Percentiles rank a stretch among this genome's conserved stretches.
Conservation (phyloP, 2,113 vertebrate species). For the Cairina moschata region DNA sequence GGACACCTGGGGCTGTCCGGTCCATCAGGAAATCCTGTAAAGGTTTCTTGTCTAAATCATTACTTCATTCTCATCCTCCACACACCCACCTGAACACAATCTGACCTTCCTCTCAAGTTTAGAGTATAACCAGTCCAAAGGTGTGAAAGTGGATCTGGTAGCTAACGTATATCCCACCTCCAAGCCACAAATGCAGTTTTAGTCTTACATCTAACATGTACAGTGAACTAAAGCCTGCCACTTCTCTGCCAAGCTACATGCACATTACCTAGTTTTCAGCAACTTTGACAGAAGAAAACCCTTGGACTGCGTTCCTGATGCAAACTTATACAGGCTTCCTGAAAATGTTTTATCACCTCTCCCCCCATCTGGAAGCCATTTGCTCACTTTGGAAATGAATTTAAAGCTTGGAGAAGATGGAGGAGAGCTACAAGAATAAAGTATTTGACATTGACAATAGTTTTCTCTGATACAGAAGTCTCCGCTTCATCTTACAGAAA, state of each 20-base stretch:
- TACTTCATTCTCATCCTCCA: not conserved
- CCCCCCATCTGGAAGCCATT: not conserved
- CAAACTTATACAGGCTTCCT: not conserved
- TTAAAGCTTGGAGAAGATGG: not conserved
- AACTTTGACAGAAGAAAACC: not conserved
- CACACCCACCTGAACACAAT: not conserved
- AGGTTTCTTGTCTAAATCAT: not conserved
- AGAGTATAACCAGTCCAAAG: not conserved
- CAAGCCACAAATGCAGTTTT: rapidly evolving
- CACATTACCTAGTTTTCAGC: not conserved
- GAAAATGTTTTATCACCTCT: not conserved
- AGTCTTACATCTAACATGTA: not conserved
- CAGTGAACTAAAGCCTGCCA: rapidly evolving
- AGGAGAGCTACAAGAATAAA: not conserved
- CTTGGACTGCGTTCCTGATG: not conserved
- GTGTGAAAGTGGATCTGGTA: not conserved
- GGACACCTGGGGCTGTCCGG: not conserved
- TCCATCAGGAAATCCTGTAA: not conserved
- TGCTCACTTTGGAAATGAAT: not conserved
- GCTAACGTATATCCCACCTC: too few species aligned
- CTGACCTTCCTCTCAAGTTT: not conserved
- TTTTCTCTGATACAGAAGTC: not conserved
- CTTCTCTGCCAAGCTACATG: not conserved
- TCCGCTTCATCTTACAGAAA: not conserved
- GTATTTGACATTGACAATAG: not conserved